A percentile compares a stretch with the other conserved stretches of the same genome.
Evolutionary conservation across 2,797 vertebrate genomes (phyloP).

Genomic region (Pseudomugil gertrudae): DNA sequence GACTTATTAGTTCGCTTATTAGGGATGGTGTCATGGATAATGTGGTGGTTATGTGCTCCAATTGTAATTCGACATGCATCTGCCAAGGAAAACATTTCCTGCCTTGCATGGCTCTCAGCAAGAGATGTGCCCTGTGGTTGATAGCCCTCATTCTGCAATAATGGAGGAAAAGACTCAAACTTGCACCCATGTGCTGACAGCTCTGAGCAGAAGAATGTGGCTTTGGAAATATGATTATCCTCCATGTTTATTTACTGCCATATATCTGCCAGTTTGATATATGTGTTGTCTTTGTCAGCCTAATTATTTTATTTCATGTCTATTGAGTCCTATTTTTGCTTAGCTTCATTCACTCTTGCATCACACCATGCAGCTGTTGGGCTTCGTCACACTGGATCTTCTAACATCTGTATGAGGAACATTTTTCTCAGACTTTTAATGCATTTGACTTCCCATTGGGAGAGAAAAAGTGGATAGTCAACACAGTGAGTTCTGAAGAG

Average conservation of each 20-base stretch:
- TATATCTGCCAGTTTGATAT: slow-evolving; percentile 40
- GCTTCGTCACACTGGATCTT: slow-evolving; percentile 55
- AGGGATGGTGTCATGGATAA: slow-evolving; percentile 67
- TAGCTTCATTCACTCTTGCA: slow-evolving; percentile 26
- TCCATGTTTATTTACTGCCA: slow-evolving; percentile 38
- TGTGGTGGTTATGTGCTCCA: slow-evolving; percentile 63
- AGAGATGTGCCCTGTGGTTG: slow-evolving; percentile 62
- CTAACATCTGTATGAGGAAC: slow-evolving; percentile 50
- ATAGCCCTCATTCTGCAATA: slow-evolving; percentile 60
- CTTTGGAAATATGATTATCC: slow-evolving; percentile 57
- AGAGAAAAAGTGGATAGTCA: slow-evolving; percentile 22
- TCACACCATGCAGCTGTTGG: slow-evolving; percentile 58
- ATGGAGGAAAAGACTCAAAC: slow-evolving; percentile 59
- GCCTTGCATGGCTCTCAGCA: slow-evolving; percentile 66
- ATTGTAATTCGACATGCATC: slow-evolving; percentile 76
- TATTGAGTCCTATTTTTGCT: slow-evolving; percentile 15
- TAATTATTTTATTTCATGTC: slow-evolving; percentile 44
- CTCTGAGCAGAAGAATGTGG: slow-evolving; percentile 53
- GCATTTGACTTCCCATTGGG: slow-evolving; percentile 33
- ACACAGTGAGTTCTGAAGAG: slow-evolving; percentile 27
- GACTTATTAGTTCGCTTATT: slow-evolving; percentile 70
- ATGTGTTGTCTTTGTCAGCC: slow-evolving; percentile 35
- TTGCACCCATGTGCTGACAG: slow-evolving; percentile 53
- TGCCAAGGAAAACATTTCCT: slow-evolving; percentile 83
- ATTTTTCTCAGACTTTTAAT: slow-evolving; percentile 57